Evolutionary conservation across 2,113 vertebrate genomes (phyloP), one percentile per base, ranked within the genome.

Genomic region (Leucopsar rothschildi): DNA sequence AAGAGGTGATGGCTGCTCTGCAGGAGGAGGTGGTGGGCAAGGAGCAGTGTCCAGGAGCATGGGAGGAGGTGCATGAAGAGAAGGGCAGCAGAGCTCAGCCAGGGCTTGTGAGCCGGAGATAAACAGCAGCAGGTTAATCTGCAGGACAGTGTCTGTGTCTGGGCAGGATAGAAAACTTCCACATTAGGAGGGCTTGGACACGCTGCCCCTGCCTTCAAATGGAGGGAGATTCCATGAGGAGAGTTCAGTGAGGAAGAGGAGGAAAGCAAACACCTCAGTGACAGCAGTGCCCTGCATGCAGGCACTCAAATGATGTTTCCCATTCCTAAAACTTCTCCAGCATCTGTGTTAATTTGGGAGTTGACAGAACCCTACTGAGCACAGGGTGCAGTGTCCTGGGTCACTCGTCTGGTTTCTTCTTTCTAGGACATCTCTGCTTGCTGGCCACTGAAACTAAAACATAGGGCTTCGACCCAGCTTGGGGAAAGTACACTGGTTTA

Each of bases 211-310:
- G 68, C 19, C 53, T 86, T 69, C 68, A 44, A 1, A 31, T 8
- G 25, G 44, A 17, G 11, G 15, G 33, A 23, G 72, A 60, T 44
- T 22, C 3, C 1, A 1, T 49, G 78, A 37, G 28, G 50, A 53
- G 40, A 31, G 28, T 2, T 72, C 21, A 20, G 1, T 5, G 72
- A n/a, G n/a, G 44, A 76, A 31, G 40, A 40, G 47, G 16, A n/a
- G 60, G 28, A 69, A 23, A 72, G 40, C n/a, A 10, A 1, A 1
- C 3, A 29, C 2, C 0, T 0, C 25, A 4, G 4, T 5, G 35
- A 17, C 35, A 45, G 50, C 39, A 31, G 25, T 21, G 15, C 37
- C 35, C 35, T 52, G 9, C n/a, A 0, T 11, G 11, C 37, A n/a
- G 72, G 13, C 28, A 28, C 29, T 53, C 31, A 53, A 13, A 16